These are phyloP conservation scores for Nesoenas mayeri DNA, from an alignment of 2,113 vertebrate species.

Conservation along the genomic window DNA sequence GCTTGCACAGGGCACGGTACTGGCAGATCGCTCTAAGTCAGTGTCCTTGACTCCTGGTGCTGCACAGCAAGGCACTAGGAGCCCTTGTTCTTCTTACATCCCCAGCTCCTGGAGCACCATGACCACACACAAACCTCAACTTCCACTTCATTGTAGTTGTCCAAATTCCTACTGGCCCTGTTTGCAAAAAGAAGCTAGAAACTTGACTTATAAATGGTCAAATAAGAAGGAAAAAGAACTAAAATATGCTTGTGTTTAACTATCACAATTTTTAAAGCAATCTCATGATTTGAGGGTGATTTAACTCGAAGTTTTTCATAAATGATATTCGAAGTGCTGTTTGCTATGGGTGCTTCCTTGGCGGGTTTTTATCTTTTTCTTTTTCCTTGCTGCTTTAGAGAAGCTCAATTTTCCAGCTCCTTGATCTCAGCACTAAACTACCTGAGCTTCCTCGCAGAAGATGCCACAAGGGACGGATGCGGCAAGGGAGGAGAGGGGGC, in stretches of 20 bases:
- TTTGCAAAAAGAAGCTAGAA: background rate
- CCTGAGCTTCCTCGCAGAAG: background rate
- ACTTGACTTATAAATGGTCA: background rate
- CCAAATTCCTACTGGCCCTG: background rate
- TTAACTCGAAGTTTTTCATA: background rate
- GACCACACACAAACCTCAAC: background rate
- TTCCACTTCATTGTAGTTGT: background rate
- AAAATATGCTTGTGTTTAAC: background rate
- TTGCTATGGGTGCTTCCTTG: background rate
- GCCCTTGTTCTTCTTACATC: background rate
- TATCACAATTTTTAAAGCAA: background rate
- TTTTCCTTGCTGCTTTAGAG: background rate
- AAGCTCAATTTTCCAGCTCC: slow-evolving; percentile 1
- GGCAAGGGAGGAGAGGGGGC: background rate
- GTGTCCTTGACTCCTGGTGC: background rate
- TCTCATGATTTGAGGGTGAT: background rate
- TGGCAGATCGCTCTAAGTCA: background rate
- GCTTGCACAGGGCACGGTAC: background rate
- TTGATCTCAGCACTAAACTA: slow-evolving; percentile 32
- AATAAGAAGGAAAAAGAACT: background rate
- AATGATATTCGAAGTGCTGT: background rate
- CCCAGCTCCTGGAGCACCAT: rapidly evolving
- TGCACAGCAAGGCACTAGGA: background rate
- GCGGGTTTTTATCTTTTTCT: background rate
- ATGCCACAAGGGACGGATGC: background rate